Percentiles rank a stretch among this genome's conserved stretches.
Conservation (phyloP, 2,888 invertebrate species). For the Villa cingulata region DNA sequence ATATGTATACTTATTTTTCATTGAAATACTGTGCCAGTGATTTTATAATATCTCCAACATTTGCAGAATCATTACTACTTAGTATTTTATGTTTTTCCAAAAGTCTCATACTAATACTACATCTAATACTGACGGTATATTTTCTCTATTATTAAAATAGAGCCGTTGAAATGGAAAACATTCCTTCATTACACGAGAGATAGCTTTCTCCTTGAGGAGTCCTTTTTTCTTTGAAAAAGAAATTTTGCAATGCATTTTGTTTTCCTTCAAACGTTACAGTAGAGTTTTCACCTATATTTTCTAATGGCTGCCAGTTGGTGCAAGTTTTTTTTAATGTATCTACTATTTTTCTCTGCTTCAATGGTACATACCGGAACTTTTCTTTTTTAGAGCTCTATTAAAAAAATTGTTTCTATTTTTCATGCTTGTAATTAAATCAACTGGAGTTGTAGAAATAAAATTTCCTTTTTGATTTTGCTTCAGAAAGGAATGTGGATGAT, state of each 20-base stretch:
- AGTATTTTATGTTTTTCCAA: background rate
- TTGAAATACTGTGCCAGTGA: background rate
- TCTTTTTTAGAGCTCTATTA: constrained; percentile 3
- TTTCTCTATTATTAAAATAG: constrained; percentile 3
- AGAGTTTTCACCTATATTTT: background rate
- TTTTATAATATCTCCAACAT: background rate
- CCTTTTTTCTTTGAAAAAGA: background rate
- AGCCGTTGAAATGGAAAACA: background rate
- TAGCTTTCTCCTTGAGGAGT: background rate
- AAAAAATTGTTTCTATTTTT: constrained; percentile 4
- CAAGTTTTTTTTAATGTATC: background rate
- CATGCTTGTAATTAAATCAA: constrained; percentile 1
- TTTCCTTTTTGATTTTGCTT: background rate
- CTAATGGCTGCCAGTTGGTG: constrained; percentile 3
- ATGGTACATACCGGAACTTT: background rate
- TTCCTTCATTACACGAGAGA: background rate
- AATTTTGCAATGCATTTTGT: background rate
- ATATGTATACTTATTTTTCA: background rate
- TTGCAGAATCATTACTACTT: background rate
- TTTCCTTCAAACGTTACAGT: background rate
- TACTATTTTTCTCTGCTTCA: constrained; percentile 2
- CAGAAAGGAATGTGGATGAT: constrained; percentile 4
- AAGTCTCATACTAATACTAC: background rate
- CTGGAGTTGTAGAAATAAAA: background rate
- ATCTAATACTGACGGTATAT: background rate